These are phyloP conservation scores for Thera obeliscata DNA, from an alignment of 2,888 invertebrate genomes.

Conservation along the genomic window DNA sequence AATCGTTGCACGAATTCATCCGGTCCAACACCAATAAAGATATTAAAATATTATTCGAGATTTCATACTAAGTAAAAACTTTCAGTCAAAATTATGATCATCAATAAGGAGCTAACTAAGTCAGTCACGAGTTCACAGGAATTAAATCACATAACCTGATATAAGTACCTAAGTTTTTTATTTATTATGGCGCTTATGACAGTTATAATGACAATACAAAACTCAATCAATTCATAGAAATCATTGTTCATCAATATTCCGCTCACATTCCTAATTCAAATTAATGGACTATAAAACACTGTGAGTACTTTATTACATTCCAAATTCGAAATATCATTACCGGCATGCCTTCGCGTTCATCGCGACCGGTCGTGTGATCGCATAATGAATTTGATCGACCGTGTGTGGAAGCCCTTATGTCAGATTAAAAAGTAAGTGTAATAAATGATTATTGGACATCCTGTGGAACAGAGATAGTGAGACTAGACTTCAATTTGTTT, in stretches of 20 bases:
- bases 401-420: conserved; percentile 59
- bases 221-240: background rate
- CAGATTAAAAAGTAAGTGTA: conserved; percentile 47
- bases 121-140: too few species aligned
- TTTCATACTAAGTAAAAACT: too few species aligned
- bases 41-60: too few species aligned
- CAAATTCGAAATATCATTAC: conserved; percentile 54
- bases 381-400: conserved; percentile 63
- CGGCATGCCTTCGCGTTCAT: conserved; percentile 50
- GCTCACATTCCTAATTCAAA: conserved; percentile 38
- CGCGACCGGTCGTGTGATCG: conserved; percentile 61
- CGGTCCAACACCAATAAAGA: too few species aligned
- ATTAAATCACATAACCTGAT: too few species aligned
- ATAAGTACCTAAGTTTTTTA: too few species aligned
- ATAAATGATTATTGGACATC: conserved; percentile 29
- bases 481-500: conserved; percentile 10
- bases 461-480: conserved; percentile 22
- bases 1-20: too few species aligned
- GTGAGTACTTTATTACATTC: conserved; percentile 35
- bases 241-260: conserved; percentile 38
- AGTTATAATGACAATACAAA: background rate
- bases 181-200: background rate
- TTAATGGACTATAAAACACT: conserved; percentile 48
- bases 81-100: too few species aligned
- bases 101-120: too few species aligned